Evolutionary conservation across 2,797 vertebrate species (phyloP).

Genomic region (Danio tinwini): DNA sequence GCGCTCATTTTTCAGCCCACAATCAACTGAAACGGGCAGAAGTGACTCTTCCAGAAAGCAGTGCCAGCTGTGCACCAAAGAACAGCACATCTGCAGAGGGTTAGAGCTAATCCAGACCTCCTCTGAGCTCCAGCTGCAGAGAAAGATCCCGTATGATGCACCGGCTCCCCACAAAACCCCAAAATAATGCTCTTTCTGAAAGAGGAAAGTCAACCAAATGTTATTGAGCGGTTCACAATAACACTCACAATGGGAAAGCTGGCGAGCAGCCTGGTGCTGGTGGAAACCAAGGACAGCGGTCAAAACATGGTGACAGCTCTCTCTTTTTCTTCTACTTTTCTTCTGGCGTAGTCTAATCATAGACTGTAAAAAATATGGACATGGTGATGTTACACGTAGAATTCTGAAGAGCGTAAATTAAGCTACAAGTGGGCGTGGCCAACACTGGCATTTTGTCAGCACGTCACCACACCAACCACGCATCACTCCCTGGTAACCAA

Average conservation of each 20-base stretch:
- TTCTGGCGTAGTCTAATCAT: neutral
- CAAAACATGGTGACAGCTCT: slow-evolving; percentile 35
- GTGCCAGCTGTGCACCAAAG: slow-evolving; percentile 53
- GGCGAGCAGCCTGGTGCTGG: slow-evolving; percentile 22
- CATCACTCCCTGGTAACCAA: no score
- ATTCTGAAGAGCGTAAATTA: no score
- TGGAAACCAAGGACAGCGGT: slow-evolving; percentile 22
- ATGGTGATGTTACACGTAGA: no score
- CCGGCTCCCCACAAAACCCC: slow-evolving; percentile 34
- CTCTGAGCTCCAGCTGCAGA: slow-evolving; percentile 30
- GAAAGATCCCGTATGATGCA: slow-evolving; percentile 29
- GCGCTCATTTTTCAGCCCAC: slow-evolving; percentile 28
- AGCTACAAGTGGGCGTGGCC: no score
- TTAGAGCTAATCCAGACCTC: slow-evolving; percentile 51
- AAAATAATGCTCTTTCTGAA: slow-evolving; percentile 31
- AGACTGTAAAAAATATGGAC: no score
- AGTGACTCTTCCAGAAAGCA: slow-evolving; percentile 37
- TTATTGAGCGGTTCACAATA: slow-evolving; percentile 40
- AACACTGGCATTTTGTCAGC: no score
- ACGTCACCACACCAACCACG: no score
- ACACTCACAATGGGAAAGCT: slow-evolving; percentile 38
- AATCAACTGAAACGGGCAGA: slow-evolving; percentile 30
- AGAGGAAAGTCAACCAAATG: slow-evolving; percentile 48
- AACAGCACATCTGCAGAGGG: slow-evolving; percentile 50
- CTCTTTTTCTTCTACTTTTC: slow-evolving; percentile 22